Conservation (phyloP, 92 coral and sea anemone genomes). For the Heteractis magnifica region DNA sequence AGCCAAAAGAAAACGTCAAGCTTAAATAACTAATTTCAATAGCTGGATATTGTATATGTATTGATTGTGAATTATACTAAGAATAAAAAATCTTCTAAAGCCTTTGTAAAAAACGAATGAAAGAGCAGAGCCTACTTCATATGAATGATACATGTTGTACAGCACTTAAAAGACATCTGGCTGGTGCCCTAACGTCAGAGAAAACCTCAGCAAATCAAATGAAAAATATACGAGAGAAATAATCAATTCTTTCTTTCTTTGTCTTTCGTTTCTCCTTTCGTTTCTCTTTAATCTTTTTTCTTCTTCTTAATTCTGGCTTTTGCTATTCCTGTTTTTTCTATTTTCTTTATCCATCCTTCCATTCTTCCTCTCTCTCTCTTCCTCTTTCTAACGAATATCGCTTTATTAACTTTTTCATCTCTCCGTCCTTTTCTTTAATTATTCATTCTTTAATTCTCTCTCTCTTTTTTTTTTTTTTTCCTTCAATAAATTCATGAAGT, state of each 20-base stretch:
- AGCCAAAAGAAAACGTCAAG: no score
- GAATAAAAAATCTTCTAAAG: neutral
- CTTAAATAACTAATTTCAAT: no score
- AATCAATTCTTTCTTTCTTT: neutral
- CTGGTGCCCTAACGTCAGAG: neutral
- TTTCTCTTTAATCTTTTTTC: neutral
- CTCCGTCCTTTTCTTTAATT: neutral
- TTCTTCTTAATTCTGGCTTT: neutral
- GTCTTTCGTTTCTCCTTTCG: neutral
- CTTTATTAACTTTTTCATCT: neutral
- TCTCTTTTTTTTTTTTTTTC: no score
- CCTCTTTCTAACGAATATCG: neutral
- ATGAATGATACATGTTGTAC: neutral
- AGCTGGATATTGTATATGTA: no score
- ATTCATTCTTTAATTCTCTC: no score
- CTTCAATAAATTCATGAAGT: no score
- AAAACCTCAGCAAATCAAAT: neutral
- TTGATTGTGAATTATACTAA: neutral
- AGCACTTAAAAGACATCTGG: slow-evolving; percentile 2
- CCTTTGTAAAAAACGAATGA: neutral
- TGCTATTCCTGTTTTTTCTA: neutral
- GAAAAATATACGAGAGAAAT: neutral
- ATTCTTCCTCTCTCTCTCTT: neutral
- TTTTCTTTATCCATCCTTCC: neutral
- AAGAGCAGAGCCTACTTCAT: neutral